Evolutionary conservation across 2,797 vertebrate species (phyloP), one percentile per base, ranked within the genome.

Genomic region (Labroides dimidiatus): DNA sequence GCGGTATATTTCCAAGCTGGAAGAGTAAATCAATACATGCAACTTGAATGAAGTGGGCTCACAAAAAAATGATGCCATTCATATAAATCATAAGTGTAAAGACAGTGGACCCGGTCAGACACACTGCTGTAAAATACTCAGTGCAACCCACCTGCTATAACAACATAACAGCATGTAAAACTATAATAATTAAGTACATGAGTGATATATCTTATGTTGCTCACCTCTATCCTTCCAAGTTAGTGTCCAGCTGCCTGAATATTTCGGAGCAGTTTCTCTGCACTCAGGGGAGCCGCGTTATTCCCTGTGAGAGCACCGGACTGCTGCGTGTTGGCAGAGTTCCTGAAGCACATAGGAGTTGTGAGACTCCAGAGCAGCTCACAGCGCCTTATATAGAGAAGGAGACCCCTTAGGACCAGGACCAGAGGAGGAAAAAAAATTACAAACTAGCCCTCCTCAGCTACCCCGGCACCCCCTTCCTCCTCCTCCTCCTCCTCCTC

Each of bases 341-440:
- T 89, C 73, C 83, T 85, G 76, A 23, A 56, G 79, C 61, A 36
- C 80, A 80, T 36, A 72, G 75, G 69, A 84, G 67, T 78, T 87
- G 86, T 77, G 81, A 77, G n/a, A 56, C 59, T 82, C 39, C 60
- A 42, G 73, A 69, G 83, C 81, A 61, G 58, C 85, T 72, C 83
- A 10, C 60, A 75, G 81, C 2, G 83, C 91, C 92, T 95, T 95
- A 93, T 95, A 95, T 95, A 94, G 92, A 87, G 90, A 86, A 86
- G 87, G 84, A 92, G 91, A 92, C 82, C 87, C 82, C 75, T 87
- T 54, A 82, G 79, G 75, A 84, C 49, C 70, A 21, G 47, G 47
- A 48, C 20, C 20, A 23, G 20, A 49, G 58, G 54, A 41, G 54
- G 41, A 77, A 83, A 84, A 87, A 81, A 84, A 73, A 39, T 66